These are phyloP conservation scores for Hemicordylus capensis DNA, from an alignment of 2,113 vertebrate species.

Conservation along the genomic window DNA sequence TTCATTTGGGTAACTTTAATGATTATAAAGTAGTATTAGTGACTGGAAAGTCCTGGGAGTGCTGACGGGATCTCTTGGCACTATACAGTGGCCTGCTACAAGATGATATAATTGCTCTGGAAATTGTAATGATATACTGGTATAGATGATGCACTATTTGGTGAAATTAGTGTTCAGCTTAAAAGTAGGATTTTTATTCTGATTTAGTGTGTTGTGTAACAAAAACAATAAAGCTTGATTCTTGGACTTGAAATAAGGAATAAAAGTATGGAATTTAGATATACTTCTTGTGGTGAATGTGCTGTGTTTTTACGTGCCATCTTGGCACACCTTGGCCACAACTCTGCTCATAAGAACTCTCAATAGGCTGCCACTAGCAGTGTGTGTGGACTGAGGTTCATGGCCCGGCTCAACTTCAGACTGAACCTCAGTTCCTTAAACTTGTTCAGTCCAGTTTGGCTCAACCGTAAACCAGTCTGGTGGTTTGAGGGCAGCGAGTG, in stretches of 20 bases:
- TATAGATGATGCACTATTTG: slow-evolving; percentile 23
- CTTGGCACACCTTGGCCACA: too few species aligned
- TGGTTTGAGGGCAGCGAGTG: too few species aligned
- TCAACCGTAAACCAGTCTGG: too few species aligned
- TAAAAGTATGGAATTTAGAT: neutral
- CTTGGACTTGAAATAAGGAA: neutral
- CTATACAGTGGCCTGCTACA: slow-evolving; percentile 2
- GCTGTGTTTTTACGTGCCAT: too few species aligned
- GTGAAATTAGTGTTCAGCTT: slow-evolving; percentile 25
- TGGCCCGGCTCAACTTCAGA: too few species aligned
- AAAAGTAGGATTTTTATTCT: neutral
- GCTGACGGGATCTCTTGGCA: slow-evolving; percentile 25
- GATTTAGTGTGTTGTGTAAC: slow-evolving; percentile 19
- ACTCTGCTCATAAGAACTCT: too few species aligned
- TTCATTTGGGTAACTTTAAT: slow-evolving; percentile 18
- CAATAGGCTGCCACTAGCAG: too few species aligned
- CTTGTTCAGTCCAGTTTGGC: too few species aligned
- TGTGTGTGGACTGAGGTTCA: too few species aligned
- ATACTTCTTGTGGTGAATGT: too few species aligned
- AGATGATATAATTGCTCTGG: slow-evolving; percentile 9
- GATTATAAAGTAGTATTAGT: slow-evolving; percentile 17
- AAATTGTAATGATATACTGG: slow-evolving; percentile 5
- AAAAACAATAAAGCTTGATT: neutral
- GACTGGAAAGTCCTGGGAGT: neutral
- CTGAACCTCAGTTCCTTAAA: too few species aligned